phyloP scores from a whole-genome alignment of 2,888 invertebrate species.

The Melangyna quadrimaculata region DNA sequence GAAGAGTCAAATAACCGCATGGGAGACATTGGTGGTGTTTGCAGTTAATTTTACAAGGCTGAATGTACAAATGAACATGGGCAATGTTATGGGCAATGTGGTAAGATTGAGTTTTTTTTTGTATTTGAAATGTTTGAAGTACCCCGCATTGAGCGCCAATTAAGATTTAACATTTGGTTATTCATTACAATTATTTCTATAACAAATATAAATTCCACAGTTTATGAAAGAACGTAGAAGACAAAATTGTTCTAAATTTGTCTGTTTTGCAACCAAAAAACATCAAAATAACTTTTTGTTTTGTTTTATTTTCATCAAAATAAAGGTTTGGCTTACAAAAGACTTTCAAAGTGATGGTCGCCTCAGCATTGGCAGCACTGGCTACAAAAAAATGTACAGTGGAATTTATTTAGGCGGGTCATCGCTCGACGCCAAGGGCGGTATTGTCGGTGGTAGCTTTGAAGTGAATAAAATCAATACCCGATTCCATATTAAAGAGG shows the following conservation, averaged over 20 bases:
- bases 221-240: neutral
- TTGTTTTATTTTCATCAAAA: neutral
- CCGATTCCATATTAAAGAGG: conserved; percentile 93
- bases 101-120: conserved; percentile 81
- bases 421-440: conserved; percentile 96
- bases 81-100: conserved; percentile 99
- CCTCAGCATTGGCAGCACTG: conserved; percentile 95
- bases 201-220: neutral
- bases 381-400: conserved; percentile 95
- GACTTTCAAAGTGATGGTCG: conserved; percentile 96
- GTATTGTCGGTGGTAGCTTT: conserved; percentile 98
- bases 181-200: neutral
- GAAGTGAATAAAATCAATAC: conserved; percentile 94
- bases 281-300: neutral
- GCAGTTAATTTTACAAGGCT: conserved; percentile 97
- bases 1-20: conserved; percentile 87
- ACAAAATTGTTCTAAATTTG: neutral
- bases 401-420: conserved; percentile 94
- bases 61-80: conserved; percentile 99
- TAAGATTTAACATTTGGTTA: neutral
- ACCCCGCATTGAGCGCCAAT: neutral
- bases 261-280: neutral
- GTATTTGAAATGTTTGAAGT: neutral
- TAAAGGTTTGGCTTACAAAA: conserved; percentile 91
- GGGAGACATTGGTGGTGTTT: conserved; percentile 98